Evolutionary conservation across 1,140 invertebrate species (phyloP).

Genomic region (Cydia fagiglandana): DNA sequence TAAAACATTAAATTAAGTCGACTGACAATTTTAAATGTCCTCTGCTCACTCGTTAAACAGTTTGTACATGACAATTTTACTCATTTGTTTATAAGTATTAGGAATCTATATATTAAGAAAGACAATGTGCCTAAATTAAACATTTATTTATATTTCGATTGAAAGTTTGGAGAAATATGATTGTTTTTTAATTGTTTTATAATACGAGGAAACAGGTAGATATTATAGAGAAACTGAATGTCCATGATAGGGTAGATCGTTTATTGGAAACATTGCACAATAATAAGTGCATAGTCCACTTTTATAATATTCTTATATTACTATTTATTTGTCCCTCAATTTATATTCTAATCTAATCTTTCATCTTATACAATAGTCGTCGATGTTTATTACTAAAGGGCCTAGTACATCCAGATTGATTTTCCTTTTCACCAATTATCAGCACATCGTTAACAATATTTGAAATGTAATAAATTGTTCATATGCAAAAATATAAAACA

Average conservation of each 20-base stretch:
- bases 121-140: conserved; percentile 29
- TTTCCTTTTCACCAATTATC: too few species aligned
- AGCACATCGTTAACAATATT: too few species aligned
- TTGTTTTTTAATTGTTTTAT: neutral
- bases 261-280: neutral
- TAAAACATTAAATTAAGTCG: neutral
- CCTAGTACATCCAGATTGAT: too few species aligned
- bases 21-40: neutral
- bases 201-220: neutral
- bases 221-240: neutral
- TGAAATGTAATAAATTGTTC: too few species aligned
- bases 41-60: conserved; percentile 17
- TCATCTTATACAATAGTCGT: neutral
- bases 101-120: conserved; percentile 20
- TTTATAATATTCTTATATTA: neutral
- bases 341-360: neutral
- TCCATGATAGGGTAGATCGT: neutral
- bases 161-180: neutral
- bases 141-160: conserved; percentile 1
- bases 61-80: conserved; percentile 29
- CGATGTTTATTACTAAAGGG: neutral
- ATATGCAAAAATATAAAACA: too few species aligned
- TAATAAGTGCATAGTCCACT: neutral
- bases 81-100: conserved; percentile 30
- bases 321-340: neutral